Base-by-base conservation (phyloP, 2,113 vertebrate genomes). In the Gnathonemus echidnorhynchus region DNA sequence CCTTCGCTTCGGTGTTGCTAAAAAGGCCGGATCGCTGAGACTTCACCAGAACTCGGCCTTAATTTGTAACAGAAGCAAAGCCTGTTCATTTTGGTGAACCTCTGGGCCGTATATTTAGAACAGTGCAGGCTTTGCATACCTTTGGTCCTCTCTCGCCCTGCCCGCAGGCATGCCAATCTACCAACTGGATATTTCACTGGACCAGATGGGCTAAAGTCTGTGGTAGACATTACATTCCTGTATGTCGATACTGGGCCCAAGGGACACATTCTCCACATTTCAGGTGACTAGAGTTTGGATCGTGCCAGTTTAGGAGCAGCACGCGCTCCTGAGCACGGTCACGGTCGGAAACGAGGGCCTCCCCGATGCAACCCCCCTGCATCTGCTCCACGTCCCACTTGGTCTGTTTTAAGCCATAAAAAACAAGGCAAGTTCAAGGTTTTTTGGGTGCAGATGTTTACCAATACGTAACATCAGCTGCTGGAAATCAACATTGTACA, bases 91-190 rank as follows among this genome's bases (percentile, higher is more conserved):
- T 95, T 95, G 95, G 95, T 93, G 90, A 94, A 93, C 93, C 94
- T 92, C 90, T 92, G 91, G 91, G 92, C 49, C 92, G 94, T 96
- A 96, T 96, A 96, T 96, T 95, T 96, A 96, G 95, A 94, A 94
- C 91, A 92, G 93, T 93, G 93, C 92, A 91, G 91, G 94, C 94
- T 93, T 95, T 94, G 95, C 93, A 92, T 94, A 94, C 93, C 93
- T 94, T 95, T 93, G 94, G 95, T 95, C 95, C 96, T 92, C 92
- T 95, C 91, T 94, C 88, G n/a, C n/a, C 93, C 93, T 93, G 94
- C 93, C 94, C 94, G 94, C 95, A 95, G 93, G 93, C 92, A 93
- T 93, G 94, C 94, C 88, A 91, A 92, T 90, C 92, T 93, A 90
- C 87, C 35, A 56, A 90, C 88, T 84, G 53, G 90, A 87, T 88